These are phyloP conservation scores for Cephalopholis sonnerati DNA, from an alignment of 2,113 vertebrate genomes.

Conservation along the genomic window DNA sequence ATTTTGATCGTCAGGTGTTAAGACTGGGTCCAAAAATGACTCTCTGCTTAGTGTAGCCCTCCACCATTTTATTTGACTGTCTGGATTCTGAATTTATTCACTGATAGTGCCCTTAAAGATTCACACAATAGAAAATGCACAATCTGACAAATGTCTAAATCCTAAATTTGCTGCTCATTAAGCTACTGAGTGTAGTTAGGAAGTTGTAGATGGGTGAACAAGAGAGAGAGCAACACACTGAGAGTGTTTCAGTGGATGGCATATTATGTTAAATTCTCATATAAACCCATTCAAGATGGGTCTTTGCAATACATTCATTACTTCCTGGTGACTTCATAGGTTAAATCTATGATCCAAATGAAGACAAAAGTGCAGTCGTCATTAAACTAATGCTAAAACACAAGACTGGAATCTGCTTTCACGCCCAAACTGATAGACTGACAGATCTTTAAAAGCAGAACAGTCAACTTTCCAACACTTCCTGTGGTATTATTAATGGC, in stretches of 20 bases:
- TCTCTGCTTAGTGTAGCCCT: not conserved
- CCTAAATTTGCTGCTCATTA: not conserved
- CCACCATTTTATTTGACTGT: not conserved
- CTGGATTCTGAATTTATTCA: not conserved
- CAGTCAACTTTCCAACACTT: too few relatives aligned
- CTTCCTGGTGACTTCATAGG: not conserved
- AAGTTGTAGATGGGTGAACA: not conserved
- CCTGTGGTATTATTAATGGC: too few relatives aligned
- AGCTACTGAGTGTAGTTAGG: not conserved
- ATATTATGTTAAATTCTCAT: not conserved
- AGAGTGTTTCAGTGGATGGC: not conserved
- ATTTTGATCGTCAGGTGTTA: not conserved
- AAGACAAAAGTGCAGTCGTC: not conserved
- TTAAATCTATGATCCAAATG: not conserved
- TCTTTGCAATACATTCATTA: not conserved
- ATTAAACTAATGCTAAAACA: not conserved
- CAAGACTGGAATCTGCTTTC: not conserved
- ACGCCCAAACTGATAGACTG: not conserved
- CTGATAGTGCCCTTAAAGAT: not conserved
- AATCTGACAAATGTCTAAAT: slow-evolving; percentile 9
- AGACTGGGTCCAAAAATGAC: not conserved
- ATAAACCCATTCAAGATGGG: not conserved
- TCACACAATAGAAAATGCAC: not conserved
- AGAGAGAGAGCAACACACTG: not conserved
- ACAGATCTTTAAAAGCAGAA: not conserved